Conservation (phyloP, 2,888 invertebrate species). For the Myopa tessellatipennis region DNA sequence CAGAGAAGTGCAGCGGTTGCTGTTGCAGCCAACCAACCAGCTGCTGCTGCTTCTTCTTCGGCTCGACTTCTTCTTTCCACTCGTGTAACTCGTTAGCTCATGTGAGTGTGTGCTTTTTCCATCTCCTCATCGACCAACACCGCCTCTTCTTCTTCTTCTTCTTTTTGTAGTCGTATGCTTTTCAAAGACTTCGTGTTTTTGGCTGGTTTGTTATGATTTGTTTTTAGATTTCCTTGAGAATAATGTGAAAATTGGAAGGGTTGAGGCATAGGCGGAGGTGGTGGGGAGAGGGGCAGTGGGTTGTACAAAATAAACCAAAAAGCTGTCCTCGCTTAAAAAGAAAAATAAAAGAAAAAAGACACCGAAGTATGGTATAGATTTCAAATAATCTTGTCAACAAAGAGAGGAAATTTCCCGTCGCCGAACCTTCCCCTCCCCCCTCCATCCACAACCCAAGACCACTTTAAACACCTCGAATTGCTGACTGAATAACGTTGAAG, state of each 20-base stretch:
- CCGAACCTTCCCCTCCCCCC: not conserved
- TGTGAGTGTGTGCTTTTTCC: not conserved
- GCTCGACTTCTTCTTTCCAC: conserved; percentile 22
- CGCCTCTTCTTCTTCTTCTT: not conserved
- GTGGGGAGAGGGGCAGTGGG: no score
- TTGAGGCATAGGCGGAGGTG: no score
- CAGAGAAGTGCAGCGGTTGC: conserved; percentile 52
- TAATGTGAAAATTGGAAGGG: no score
- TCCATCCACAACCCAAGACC: not conserved
- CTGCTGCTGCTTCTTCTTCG: conserved; percentile 38
- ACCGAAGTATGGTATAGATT: no score
- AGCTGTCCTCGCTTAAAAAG: no score
- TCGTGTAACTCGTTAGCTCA: not conserved
- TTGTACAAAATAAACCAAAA: no score
- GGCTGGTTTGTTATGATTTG: conserved; percentile 4
- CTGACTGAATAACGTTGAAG: conserved; percentile 57
- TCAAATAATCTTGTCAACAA: conserved; percentile 9
- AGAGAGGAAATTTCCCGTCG: not conserved
- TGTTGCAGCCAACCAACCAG: conserved; percentile 33
- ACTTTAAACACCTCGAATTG: not conserved
- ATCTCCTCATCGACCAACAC: no score
- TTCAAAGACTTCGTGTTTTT: conserved; percentile 6
- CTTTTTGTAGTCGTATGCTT: conserved; percentile 36
- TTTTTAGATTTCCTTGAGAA: not conserved
- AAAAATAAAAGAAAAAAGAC: no score